These are phyloP conservation scores for Hormiphora californensis DNA, from an alignment of 37 sponge, comb jelly and placozoan genomes.

Conservation along the genomic window DNA sequence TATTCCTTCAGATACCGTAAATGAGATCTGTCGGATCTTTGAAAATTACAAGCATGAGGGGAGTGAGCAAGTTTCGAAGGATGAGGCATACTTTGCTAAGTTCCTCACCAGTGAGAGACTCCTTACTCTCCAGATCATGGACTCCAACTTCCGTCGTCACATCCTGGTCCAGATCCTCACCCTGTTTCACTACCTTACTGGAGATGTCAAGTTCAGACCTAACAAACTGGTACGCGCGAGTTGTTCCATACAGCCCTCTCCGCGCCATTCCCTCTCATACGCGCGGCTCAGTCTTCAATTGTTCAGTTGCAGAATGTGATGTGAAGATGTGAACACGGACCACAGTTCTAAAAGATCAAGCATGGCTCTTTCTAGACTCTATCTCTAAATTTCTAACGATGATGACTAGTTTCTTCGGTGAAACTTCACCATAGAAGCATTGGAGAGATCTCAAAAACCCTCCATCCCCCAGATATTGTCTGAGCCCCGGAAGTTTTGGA, in stretches of 20 bases:
- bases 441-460: too few relatives aligned
- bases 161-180: conserved; percentile 88
- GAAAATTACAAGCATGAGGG: conserved; percentile 41
- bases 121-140: conserved; percentile 79
- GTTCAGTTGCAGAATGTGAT: too few relatives aligned
- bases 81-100: conserved; percentile 89
- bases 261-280: too few relatives aligned
- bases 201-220: conserved; percentile 79
- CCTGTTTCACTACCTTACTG: conserved; percentile 87
- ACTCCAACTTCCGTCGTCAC: conserved; percentile 83
- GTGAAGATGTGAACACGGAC: too few relatives aligned
- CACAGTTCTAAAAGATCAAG: too few relatives aligned
- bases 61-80: conserved; percentile 44
- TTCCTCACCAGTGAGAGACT: conserved; percentile 97
- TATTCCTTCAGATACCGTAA: conserved; percentile 22
- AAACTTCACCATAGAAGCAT: too few relatives aligned
- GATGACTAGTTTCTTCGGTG: too few relatives aligned
- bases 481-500: conserved; percentile 67
- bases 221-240: conserved; percentile 21
- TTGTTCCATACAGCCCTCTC: too few relatives aligned
- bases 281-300: too few relatives aligned
- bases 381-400: too few relatives aligned
- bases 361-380: too few relatives aligned
- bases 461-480: conserved; percentile 61
- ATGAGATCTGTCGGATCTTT: conserved; percentile 47